Conservation (phyloP, 2,888 invertebrate genomes). For the Caenorhabditis wallacei region DNA sequence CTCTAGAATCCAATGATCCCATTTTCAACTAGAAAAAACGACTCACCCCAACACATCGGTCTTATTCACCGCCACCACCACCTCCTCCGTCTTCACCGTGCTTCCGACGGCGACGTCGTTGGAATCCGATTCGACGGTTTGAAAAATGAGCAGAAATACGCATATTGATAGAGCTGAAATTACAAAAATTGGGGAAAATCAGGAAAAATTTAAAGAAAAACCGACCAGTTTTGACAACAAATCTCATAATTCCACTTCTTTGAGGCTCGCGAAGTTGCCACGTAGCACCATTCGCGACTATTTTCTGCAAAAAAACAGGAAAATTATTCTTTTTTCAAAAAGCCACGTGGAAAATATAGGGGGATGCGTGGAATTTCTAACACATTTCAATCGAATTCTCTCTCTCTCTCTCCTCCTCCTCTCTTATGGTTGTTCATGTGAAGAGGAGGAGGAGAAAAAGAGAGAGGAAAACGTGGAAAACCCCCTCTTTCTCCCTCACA, state of each 20-base stretch:
- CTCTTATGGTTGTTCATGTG: constrained; percentile 10
- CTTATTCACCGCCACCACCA: constrained; percentile 60
- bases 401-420: neutral
- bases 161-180: constrained; percentile 33
- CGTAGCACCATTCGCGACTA: constrained; percentile 54
- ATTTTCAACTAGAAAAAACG: constrained; percentile 4
- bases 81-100: constrained; percentile 30
- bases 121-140: constrained; percentile 32
- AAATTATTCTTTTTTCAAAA: neutral
- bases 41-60: constrained; percentile 69
- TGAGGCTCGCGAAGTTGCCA: constrained; percentile 31
- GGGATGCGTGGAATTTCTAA: constrained; percentile 8
- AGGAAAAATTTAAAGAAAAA: neutral
- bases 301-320: constrained; percentile 35
- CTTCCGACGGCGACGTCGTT: constrained; percentile 1
- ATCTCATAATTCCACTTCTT: constrained; percentile 30
- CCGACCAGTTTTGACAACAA: constrained; percentile 23
- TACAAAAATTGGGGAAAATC: neutral
- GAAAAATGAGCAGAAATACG: constrained; percentile 27
- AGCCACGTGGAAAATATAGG: neutral
- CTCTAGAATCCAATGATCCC: neutral
- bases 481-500: neutral
- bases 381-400: constrained; percentile 37
- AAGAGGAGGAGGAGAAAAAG: neutral
- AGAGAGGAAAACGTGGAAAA: constrained; percentile 30